Conservation (phyloP, 2,113 vertebrate genomes). For the Bucco capensis region DNA sequence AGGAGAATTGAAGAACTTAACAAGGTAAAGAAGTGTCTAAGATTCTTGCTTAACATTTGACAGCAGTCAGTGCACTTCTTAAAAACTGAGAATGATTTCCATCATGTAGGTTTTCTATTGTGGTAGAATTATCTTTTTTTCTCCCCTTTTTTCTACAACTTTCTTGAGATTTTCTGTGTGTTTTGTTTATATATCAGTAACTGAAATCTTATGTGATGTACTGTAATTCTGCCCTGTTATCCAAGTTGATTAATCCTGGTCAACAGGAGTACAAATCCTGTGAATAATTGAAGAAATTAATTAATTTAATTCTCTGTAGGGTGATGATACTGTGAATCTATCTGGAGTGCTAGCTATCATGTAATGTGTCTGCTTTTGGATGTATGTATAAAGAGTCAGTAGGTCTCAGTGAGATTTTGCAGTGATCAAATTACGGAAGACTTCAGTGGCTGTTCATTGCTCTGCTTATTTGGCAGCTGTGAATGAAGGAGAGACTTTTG, state of each 20-base stretch:
- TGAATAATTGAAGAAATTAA: background rate
- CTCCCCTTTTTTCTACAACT: background rate
- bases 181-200: background rate
- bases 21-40: constrained; percentile 80
- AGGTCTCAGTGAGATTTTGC: background rate
- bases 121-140: no score
- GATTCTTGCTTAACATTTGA: background rate
- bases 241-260: background rate
- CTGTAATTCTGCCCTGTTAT: background rate
- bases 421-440: background rate
- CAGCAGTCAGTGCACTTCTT: background rate
- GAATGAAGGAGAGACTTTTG: background rate
- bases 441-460: background rate
- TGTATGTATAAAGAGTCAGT: background rate
- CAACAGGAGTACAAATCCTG: background rate
- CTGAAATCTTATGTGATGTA: background rate
- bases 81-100: background rate
- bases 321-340: background rate
- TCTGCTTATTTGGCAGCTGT: background rate
- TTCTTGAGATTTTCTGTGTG: background rate
- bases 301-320: background rate
- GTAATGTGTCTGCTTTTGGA: background rate
- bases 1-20: constrained; percentile 98
- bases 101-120: background rate
- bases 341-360: background rate